Evolutionary conservation across 2,113 vertebrate species (phyloP), one percentile per base, ranked within the genome.

Genomic region (Oryzias woworae): DNA sequence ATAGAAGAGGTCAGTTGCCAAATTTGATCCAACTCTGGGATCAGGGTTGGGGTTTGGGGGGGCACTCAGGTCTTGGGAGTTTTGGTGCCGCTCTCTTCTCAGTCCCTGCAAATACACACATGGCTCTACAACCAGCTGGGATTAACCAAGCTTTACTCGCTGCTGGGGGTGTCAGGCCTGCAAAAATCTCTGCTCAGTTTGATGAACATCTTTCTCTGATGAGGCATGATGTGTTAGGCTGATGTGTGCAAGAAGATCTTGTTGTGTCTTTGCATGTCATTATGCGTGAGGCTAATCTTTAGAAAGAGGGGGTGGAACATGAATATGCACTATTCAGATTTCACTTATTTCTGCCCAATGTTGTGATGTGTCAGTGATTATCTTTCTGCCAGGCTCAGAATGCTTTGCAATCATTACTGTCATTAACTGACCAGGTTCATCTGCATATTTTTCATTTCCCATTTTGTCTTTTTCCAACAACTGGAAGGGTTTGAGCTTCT

Each of bases 371-470:
- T 63, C 73, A 68, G 47, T 79, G 78, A 77, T 82, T 70, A 68
- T 78, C 61, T 74, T 63, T 75, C 71, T 3, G 20, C 58, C n/a
- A 50, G 0, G 46, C 62, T 71, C 44, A 23, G 69, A 71, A 76
- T 62, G 62, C 73, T 77, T 75, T 69, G 64, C 66, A 75, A 53
- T 79, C 70, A 71, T 85, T 77, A 75, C 56, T 67, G 44, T 72
- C 75, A 87, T 87, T 83, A 78, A 66, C 56, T 71, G 77, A 71
- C 58, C 43, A 58, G 60, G 61, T 74, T 80, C 59, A 70, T 85
- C 67, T 71, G 67, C 75, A 69, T 71, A 63, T 77, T 69, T 46
- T 74, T 75, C 31, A 48, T 73, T 22, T 43, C 80, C 15, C 26
- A 20, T 73, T 22, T 43, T 82, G 14, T 58, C 54, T 13, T 1